Percentiles rank a stretch among this genome's conserved stretches.
Evolutionary conservation across 2,113 vertebrate genomes (phyloP).

Genomic region (Ia io): DNA sequence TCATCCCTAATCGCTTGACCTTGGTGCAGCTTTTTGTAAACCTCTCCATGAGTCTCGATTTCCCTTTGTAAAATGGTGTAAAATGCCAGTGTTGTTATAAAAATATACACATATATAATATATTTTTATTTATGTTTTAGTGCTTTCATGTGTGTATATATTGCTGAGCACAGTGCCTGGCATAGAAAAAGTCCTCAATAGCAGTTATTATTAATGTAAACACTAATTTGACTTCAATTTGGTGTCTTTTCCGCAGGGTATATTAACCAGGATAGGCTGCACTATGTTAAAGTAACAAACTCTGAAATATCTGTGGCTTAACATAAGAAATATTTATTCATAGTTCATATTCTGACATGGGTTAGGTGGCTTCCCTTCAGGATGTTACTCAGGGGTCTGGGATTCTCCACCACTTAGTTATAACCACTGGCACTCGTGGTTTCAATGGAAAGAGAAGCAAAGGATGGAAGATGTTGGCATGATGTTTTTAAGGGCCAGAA

Average conservation of each 20-base stretch:
- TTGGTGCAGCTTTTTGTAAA: background rate
- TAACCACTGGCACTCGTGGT: background rate
- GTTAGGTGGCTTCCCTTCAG: background rate
- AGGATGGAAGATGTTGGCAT: background rate
- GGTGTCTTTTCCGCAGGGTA: background rate
- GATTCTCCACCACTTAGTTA: background rate
- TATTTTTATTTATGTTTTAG: background rate
- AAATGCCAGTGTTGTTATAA: background rate
- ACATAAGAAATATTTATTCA: background rate
- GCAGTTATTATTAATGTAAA: conserved; percentile 14
- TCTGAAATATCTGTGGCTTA: background rate
- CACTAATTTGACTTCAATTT: conserved; percentile 16
- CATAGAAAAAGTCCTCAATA: background rate
- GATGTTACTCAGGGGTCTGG: background rate
- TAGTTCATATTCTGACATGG: background rate
- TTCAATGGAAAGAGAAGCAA: background rate
- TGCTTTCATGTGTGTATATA: background rate
- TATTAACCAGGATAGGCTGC: background rate
- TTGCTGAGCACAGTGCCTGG: background rate
- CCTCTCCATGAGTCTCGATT: background rate
- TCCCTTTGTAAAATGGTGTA: background rate
- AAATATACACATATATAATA: background rate
- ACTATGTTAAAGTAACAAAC: background rate
- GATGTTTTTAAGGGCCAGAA: background rate
- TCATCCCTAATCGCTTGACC: background rate